Evolutionary conservation across 1,140 invertebrate species (phyloP).

Genomic region (Trinorchestia longiramus): DNA sequence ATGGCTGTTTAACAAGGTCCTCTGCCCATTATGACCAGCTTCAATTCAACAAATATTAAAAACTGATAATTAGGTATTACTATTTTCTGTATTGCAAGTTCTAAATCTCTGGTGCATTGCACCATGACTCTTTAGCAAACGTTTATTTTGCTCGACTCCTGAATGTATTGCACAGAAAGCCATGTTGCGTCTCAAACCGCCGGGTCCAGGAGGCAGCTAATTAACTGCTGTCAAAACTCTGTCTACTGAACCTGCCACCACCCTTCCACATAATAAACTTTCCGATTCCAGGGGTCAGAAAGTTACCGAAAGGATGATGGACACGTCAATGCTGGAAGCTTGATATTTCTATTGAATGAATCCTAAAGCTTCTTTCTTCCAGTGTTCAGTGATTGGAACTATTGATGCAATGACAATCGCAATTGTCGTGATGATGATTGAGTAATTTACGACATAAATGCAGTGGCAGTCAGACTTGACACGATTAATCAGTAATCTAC

Average conservation of each 20-base stretch:
- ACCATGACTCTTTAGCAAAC: background rate
- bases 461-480: too few relatives aligned
- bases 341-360: background rate
- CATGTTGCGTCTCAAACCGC: background rate
- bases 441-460: too few relatives aligned
- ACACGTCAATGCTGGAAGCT: background rate
- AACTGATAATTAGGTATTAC: background rate
- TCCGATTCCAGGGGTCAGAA: background rate
- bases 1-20: too few relatives aligned
- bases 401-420: background rate
- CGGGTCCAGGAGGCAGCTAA: background rate
- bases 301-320: background rate
- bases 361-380: background rate
- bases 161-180: background rate
- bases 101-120: background rate
- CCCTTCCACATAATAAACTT: background rate
- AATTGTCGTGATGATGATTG: too few relatives aligned
- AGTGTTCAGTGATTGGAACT: background rate
- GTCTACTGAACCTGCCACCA: too few relatives aligned
- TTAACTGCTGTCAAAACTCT: background rate
- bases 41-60: background rate
- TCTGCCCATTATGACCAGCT: too few relatives aligned
- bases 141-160: too few relatives aligned
- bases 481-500: background rate
- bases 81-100: background rate